phyloP scores from a whole-genome alignment of 2,888 invertebrate species.

The Girardia tigrina region DNA sequence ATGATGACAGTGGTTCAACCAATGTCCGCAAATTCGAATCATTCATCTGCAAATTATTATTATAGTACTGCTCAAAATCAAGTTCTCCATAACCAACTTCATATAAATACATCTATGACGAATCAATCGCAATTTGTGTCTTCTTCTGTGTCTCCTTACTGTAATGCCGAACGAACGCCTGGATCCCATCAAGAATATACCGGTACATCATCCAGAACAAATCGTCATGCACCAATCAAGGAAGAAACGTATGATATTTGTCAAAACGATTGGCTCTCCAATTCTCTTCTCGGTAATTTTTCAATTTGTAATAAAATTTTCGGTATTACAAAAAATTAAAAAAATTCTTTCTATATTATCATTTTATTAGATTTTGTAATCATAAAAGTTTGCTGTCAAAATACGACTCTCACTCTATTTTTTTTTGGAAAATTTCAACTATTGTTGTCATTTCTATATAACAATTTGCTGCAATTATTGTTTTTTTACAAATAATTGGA shows the following conservation, averaged over 20 bases:
- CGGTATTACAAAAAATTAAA: too few species aligned
- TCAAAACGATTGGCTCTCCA: background rate
- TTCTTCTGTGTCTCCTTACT: background rate
- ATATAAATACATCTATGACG: background rate
- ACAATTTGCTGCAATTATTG: too few species aligned
- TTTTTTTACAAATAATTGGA: too few species aligned
- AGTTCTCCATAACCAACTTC: constrained; percentile 1
- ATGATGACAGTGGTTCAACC: constrained; percentile 9
- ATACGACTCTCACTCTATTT: too few species aligned
- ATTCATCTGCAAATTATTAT: background rate
- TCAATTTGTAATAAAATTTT: too few species aligned
- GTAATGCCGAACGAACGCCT: background rate
- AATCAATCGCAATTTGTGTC: constrained; percentile 17
- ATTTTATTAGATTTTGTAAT: too few species aligned
- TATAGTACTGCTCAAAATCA: background rate
- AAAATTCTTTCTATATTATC: too few species aligned
- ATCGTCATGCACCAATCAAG: background rate
- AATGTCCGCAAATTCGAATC: background rate
- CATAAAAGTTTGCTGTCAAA: too few species aligned
- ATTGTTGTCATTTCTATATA: too few species aligned
- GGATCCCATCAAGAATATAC: background rate
- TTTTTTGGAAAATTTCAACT: too few species aligned
- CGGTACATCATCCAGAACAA: background rate
- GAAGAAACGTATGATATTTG: background rate
- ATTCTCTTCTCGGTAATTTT: background rate